These are phyloP conservation scores for Heliothis virescens DNA, from an alignment of 1,140 invertebrate species.

Conservation along the genomic window DNA sequence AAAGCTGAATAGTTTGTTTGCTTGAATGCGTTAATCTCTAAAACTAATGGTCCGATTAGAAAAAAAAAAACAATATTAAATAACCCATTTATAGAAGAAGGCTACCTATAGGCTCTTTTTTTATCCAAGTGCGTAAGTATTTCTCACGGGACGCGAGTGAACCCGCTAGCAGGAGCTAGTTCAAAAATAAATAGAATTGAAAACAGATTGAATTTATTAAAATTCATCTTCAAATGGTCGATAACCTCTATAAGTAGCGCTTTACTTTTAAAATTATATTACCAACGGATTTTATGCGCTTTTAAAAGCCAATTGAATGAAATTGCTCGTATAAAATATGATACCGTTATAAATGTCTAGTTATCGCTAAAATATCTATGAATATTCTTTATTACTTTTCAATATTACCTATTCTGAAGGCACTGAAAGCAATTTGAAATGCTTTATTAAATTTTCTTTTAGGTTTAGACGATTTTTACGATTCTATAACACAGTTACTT, in stretches of 20 bases:
- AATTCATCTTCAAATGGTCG: background rate
- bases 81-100: too few relatives aligned
- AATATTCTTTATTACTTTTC: slow-evolving; percentile 20
- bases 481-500: too few relatives aligned
- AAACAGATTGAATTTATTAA: background rate
- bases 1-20: too few relatives aligned
- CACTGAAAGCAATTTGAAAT: background rate
- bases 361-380: slow-evolving; percentile 21
- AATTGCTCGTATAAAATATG: slow-evolving; percentile 31
- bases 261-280: slow-evolving; percentile 1
- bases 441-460: background rate
- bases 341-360: slow-evolving; percentile 3
- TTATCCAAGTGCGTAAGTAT: too few relatives aligned
- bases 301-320: slow-evolving; percentile 13
- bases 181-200: too few relatives aligned
- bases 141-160: too few relatives aligned
- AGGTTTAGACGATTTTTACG: too few relatives aligned
- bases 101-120: too few relatives aligned
- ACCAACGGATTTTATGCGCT: background rate
- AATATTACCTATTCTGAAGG: background rate
- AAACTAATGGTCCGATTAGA: too few relatives aligned
- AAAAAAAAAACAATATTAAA: too few relatives aligned
- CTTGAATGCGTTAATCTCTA: too few relatives aligned
- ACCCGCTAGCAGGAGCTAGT: too few relatives aligned
- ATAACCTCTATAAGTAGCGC: background rate